Base-by-base conservation (phyloP, 2,888 invertebrate genomes). In the Leptarthrus brevirostris region DNA sequence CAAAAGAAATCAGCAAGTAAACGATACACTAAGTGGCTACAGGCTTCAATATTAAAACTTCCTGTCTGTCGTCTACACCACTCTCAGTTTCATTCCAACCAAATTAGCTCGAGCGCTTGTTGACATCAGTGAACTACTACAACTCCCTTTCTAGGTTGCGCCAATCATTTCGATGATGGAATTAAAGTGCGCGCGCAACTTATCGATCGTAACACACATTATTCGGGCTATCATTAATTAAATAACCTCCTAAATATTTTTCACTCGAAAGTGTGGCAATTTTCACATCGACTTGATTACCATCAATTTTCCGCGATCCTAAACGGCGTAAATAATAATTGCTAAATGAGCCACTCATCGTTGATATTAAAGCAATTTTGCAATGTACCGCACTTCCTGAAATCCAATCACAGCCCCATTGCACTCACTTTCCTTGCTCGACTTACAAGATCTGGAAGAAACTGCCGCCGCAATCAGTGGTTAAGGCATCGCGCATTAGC, bases 31-130 rank as follows among this genome's bases (percentile, higher is more conserved):
- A 14, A 30, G 56, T 16, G 14, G 40, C 14, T 61, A 36, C 18
- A 20, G 30, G 34, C 12, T n/a, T n/a, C n/a, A 49, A 20, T 16
- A 66, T 66, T 66, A 47, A 66, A 66, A 66, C 26, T 66, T 66
- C 66, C 66, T 49, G 66, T 47, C 47, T n/a, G 26, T 47, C n/a
- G n/a, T 8, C 26, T 14, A n/a, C n/a, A n/a, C n/a, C n/a, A 12
- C 61, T 61, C 36, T 12, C 3, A 18, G 3, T n/a, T 12, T 61
- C 20, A 6, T 40, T 61, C 14, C 10, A 40, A 34, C 4, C 36
- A 18, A 61, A 61, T 47, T 66, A 47, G 8, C 36, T 44, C 22
- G 36, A n/a, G n/a, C n/a, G n/a, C n/a, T n/a, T n/a, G n/a, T n/a
- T n/a, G n/a, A n/a, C n/a, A n/a, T n/a, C n/a, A n/a, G n/a, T n/a